A percentile compares a stretch with the other conserved stretches of the same genome.
Evolutionary conservation across 2,797 vertebrate species (phyloP).

Genomic region (Characodon lateralis): DNA sequence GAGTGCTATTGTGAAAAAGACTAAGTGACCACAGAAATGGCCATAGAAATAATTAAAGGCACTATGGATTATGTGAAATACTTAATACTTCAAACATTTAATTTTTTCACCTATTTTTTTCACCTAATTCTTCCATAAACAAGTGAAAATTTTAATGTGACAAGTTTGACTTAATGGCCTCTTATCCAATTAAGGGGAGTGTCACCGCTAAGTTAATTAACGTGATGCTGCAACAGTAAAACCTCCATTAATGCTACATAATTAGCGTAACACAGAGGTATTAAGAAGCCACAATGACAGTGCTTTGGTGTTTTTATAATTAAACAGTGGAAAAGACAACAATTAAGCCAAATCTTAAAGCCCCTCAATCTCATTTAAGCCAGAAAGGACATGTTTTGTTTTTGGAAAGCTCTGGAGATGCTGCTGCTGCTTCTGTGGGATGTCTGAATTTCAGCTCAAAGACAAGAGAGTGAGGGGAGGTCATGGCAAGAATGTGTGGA

Average conservation of each 20-base stretch:
- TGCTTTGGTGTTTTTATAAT: constrained; percentile 72
- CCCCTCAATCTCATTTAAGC: constrained; percentile 49
- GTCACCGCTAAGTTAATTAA: constrained; percentile 77
- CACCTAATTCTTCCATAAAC: constrained; percentile 10
- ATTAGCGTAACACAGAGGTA: constrained; percentile 75
- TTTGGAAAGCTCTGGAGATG: constrained; percentile 65
- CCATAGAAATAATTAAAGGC: neutral
- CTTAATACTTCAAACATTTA: neutral
- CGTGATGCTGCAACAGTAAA: constrained; percentile 68
- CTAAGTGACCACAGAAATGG: neutral
- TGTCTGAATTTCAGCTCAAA: constrained; percentile 66
- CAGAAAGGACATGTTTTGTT: constrained; percentile 72
- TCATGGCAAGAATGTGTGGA: constrained; percentile 41
- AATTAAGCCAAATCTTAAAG: constrained; percentile 72
- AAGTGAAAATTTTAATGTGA: constrained; percentile 60
- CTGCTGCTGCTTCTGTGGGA: constrained; percentile 33
- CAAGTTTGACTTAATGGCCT: constrained; percentile 67
- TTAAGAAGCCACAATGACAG: constrained; percentile 60
- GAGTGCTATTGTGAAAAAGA: neutral
- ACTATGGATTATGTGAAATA: neutral
- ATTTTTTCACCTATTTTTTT: neutral
- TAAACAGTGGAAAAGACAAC: constrained; percentile 74
- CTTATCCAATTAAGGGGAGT: constrained; percentile 74
- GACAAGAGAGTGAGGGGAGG: constrained; percentile 64
- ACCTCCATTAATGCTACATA: constrained; percentile 69